Percentiles rank a stretch among this genome's conserved stretches.
phyloP scores from a whole-genome alignment of 2,888 invertebrate genomes.

The Poecilus cupreus region DNA sequence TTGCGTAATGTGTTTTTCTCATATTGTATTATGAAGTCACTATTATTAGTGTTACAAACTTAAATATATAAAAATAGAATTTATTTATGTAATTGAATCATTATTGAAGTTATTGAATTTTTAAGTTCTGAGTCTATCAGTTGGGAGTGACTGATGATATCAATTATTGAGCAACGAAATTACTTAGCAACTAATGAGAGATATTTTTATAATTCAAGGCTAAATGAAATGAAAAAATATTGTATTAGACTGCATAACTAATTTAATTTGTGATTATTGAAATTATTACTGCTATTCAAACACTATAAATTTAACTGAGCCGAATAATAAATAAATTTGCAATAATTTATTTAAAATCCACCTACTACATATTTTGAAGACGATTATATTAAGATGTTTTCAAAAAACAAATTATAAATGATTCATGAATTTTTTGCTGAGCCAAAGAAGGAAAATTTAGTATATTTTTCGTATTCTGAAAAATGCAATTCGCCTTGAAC shows the following conservation, averaged over 20 bases:
- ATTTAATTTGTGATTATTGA: neutral
- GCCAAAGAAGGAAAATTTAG: neutral
- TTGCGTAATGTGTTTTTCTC: too few relatives aligned
- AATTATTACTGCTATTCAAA: slow-evolving; percentile 7
- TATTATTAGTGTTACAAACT: neutral
- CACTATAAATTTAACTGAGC: neutral
- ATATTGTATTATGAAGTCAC: slow-evolving; percentile 5
- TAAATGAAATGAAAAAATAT: neutral
- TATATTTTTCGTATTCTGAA: neutral
- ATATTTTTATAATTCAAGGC: slow-evolving; percentile 14
- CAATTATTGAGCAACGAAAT: slow-evolving; percentile 11
- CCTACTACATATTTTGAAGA: neutral
- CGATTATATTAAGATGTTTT: neutral
- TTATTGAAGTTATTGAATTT: neutral
- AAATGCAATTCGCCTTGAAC: slow-evolving; percentile 3
- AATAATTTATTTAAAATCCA: neutral
- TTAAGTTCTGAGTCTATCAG: neutral
- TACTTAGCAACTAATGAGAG: neutral
- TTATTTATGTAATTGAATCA: neutral
- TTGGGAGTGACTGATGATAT: slow-evolving; percentile 5
- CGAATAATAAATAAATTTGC: neutral
- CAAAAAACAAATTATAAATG: neutral
- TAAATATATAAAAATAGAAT: neutral
- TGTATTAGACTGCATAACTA: neutral
- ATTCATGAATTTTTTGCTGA: neutral